Conservation (phyloP, 2,113 vertebrate genomes). For the Bujurquina vittata region DNA sequence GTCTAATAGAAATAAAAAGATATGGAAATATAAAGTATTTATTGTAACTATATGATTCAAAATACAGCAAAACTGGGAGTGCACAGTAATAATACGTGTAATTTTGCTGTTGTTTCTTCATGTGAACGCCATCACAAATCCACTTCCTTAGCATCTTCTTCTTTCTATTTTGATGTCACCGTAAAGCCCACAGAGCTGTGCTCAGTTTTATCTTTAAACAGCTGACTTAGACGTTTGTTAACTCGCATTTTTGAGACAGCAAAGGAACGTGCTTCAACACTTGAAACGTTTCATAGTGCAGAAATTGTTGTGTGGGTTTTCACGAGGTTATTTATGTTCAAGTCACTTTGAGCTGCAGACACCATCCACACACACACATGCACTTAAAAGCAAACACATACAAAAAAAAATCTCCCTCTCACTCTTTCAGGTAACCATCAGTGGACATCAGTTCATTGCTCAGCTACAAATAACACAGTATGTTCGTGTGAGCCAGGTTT, state of each 20-base stretch:
- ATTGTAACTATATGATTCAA: background rate
- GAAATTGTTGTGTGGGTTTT: background rate
- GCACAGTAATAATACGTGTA: background rate
- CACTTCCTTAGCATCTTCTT: background rate
- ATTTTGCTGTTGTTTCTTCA: background rate
- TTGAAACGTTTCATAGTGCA: background rate
- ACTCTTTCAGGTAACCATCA: conserved; percentile 21
- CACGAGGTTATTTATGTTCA: background rate
- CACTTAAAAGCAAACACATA: background rate
- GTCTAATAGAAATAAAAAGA: background rate
- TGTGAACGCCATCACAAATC: background rate
- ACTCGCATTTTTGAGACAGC: background rate
- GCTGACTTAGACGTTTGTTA: background rate
- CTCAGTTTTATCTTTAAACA: background rate
- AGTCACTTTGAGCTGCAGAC: background rate
- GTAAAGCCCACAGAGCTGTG: background rate
- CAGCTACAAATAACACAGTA: conserved; percentile 20
- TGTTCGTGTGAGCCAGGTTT: conserved; percentile 67
- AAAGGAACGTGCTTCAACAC: background rate
- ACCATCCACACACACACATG: background rate
- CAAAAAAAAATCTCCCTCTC: background rate
- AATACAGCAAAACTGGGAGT: background rate
- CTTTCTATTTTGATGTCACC: background rate
- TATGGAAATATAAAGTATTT: background rate
- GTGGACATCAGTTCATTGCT: background rate